Evolutionary conservation across 1,140 invertebrate genomes (phyloP).

Genomic region (Pachyrhynchus sulphureomaculatus): DNA sequence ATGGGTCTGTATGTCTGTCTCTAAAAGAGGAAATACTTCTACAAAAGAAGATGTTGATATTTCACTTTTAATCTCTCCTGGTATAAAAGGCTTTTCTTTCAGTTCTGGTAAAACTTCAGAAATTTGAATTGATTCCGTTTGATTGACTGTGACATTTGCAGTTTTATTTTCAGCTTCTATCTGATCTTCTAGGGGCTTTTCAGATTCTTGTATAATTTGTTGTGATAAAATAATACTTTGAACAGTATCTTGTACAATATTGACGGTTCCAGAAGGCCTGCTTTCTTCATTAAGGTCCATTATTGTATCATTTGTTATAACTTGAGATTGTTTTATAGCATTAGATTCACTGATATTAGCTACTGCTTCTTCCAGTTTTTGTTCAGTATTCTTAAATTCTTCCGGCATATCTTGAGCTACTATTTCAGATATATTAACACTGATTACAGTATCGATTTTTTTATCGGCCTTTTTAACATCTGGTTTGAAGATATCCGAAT

Average conservation of each 20-base stretch:
- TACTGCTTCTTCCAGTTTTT: slow-evolving; percentile 47
- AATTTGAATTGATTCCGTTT: slow-evolving; percentile 52
- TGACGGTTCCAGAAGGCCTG: slow-evolving; percentile 47
- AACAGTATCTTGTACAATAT: slow-evolving; percentile 46
- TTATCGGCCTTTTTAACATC: slow-evolving; percentile 48
- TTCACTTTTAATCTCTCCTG: slow-evolving; percentile 46
- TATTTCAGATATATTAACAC: slow-evolving; percentile 54
- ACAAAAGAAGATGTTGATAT: slow-evolving; percentile 43
- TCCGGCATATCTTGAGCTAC: slow-evolving; percentile 52
- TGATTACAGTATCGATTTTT: slow-evolving; percentile 52
- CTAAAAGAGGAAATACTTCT: slow-evolving; percentile 13
- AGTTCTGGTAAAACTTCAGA: slow-evolving; percentile 54
- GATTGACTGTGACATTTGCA: slow-evolving; percentile 52
- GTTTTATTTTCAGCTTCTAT: slow-evolving; percentile 43
- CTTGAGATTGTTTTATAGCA: slow-evolving; percentile 40
- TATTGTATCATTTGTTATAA: slow-evolving; percentile 36
- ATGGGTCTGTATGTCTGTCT: slow-evolving; percentile 30
- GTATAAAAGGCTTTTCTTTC: slow-evolving; percentile 53
- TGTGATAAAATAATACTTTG: slow-evolving; percentile 57
- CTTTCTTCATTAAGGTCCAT: slow-evolving; percentile 28
- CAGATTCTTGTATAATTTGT: slow-evolving; percentile 55
- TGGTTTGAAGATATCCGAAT: slow-evolving; percentile 41
- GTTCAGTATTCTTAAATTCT: slow-evolving; percentile 38
- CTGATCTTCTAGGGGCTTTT: slow-evolving; percentile 52
- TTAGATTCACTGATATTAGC: slow-evolving; percentile 40